Conservation (phyloP, 1,140 invertebrate species). For the Lepidurus packardi region DNA sequence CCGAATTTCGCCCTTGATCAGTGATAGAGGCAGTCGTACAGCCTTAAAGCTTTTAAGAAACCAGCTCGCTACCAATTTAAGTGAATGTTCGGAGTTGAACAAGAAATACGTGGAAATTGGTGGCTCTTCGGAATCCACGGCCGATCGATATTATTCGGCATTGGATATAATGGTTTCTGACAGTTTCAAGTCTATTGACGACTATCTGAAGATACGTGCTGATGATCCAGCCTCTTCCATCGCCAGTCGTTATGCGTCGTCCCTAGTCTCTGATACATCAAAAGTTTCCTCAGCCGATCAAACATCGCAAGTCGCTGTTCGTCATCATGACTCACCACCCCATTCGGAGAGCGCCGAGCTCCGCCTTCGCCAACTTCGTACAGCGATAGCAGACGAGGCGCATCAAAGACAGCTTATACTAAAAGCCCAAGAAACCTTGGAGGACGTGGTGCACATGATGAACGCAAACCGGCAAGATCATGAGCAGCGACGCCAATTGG, state of each 20-base stretch:
- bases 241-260: neutral
- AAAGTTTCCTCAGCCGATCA: neutral
- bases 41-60: neutral
- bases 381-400: neutral
- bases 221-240: neutral
- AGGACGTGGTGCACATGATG: too few species aligned
- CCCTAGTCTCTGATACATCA: neutral
- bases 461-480: too few species aligned
- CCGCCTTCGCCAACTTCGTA: neutral
- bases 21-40: neutral
- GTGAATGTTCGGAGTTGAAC: neutral
- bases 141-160: neutral
- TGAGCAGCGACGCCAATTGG: too few species aligned
- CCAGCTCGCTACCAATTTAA: neutral
- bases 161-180: neutral
- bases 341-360: neutral
- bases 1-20: neutral
- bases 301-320: neutral
- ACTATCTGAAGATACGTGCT: neutral
- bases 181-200: neutral
- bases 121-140: neutral
- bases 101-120: neutral
- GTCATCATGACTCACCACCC: neutral
- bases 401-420: neutral
- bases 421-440: neutral